Base-by-base conservation (phyloP, 2,888 invertebrate species). In the Orchesellides sinensis region DNA sequence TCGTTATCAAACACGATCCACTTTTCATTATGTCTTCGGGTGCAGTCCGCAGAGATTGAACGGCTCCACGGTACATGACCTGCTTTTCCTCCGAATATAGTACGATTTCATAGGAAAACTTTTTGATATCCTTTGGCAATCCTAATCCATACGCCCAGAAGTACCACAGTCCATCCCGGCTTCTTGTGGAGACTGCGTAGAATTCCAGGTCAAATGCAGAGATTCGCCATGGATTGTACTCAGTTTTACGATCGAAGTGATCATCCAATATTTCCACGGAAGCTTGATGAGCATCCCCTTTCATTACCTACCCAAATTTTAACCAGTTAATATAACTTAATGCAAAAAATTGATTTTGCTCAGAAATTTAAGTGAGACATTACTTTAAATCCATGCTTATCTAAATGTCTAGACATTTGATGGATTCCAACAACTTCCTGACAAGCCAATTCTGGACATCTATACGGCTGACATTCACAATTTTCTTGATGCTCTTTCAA, bases 161-260 rank as follows among this genome's bases (percentile, higher is more conserved):
- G 25, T 77, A 70, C 83, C 83, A 83, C n/a, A 47, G 23, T 12
- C 75, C 75, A 21, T 83, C 83, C 17, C 52, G 25, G 29, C 59
- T 70, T 14, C 83, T 35, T n/a, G 65, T 77, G 2, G 70, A 47
- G 2, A 83, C 77, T 8, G 59, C 70, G 45, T 83, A 83, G 27
- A 83, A 83, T 40, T 83, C 83, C 1, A 17, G 35, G 12, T 40
- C 69, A 49, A 77, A 70, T 23, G 65, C 56, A 17, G 56, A 32
- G 12, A 83, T 65, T 14, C 83, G 47, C 83, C 83, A 83, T 14
- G 83, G 83, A 56, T 83, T 83, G 56, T 83, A 83, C 27, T 83
- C 83, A 1, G 83, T 83, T 49, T 75, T 82, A 12, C 65, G 47
- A 29, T 83, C 83, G 47, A 83, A 83, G 69, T 83, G 83, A 6